These are phyloP conservation scores for Paratilapia polleni DNA, from an alignment of 2,113 vertebrate genomes.

Conservation along the genomic window DNA sequence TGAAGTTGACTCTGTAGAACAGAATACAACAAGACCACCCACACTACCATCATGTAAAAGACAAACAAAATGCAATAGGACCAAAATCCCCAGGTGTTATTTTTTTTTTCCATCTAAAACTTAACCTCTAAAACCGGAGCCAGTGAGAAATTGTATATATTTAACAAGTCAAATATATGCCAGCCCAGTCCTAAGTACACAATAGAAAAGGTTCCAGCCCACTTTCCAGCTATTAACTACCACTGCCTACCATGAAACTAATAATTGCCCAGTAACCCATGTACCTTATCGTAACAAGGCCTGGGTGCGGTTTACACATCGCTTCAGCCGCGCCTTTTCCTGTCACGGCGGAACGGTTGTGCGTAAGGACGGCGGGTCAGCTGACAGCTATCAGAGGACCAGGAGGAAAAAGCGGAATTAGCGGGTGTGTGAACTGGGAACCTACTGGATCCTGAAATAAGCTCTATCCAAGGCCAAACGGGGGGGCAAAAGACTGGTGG, in stretches of 20 bases:
- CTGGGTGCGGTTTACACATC: constrained; percentile 72
- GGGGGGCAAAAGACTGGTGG: constrained; percentile 34
- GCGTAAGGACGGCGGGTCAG: constrained; percentile 73
- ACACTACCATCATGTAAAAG: not conserved
- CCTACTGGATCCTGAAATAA: constrained; percentile 29
- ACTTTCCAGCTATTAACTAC: not conserved
- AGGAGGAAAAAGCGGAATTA: constrained; percentile 57
- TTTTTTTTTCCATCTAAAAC: not conserved
- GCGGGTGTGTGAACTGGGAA: constrained; percentile 59
- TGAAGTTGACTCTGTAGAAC: not conserved
- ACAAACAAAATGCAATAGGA: not conserved
- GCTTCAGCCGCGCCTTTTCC: constrained; percentile 75
- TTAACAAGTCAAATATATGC: not conserved
- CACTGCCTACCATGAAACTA: not conserved
- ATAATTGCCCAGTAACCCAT: not conserved
- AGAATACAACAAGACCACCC: constrained; percentile 5
- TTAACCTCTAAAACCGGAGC: not conserved
- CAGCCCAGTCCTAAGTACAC: not conserved
- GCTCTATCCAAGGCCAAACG: not conserved
- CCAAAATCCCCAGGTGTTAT: not conserved
- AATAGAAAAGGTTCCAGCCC: not conserved
- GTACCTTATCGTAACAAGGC: constrained; percentile 56
- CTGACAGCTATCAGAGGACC: constrained; percentile 65
- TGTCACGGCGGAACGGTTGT: constrained; percentile 57
- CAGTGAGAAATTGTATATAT: not conserved